Conservation (phyloP, 2,113 vertebrate genomes). For the Meleagris gallopavo region DNA sequence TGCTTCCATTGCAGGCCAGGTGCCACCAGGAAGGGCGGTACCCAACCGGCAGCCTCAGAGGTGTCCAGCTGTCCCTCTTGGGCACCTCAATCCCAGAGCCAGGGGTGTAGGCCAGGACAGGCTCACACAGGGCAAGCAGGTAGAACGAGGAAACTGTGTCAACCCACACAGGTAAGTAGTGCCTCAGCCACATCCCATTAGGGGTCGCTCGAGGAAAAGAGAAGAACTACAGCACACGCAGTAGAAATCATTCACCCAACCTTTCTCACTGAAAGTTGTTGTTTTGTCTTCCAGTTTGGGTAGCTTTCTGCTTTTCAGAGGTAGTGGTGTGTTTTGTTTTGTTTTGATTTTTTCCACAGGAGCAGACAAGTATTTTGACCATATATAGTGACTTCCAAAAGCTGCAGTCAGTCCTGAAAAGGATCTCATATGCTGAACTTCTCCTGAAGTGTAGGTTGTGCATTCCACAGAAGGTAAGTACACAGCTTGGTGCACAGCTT, state of each 20-base stretch:
- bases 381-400: constrained; percentile 11
- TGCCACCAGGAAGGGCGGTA: neutral
- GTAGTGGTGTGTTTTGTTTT: neutral
- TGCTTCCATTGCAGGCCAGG: neutral
- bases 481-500: neutral
- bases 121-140: neutral
- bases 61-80: neutral
- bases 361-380: neutral
- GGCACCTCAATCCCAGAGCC: fast-evolving
- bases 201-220: neutral
- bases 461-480: neutral
- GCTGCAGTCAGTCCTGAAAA: constrained; percentile 3
- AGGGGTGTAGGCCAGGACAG: neutral
- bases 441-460: neutral
- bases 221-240: neutral
- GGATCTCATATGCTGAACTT: neutral
- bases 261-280: neutral
- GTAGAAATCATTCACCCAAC: neutral
- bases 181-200: neutral
- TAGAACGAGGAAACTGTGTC: neutral
- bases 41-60: neutral
- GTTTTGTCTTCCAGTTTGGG: neutral
- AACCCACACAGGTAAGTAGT: too few relatives aligned
- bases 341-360: neutral
- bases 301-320: neutral